Conservation (phyloP, 2,113 vertebrate genomes). For the Limanda limanda region DNA sequence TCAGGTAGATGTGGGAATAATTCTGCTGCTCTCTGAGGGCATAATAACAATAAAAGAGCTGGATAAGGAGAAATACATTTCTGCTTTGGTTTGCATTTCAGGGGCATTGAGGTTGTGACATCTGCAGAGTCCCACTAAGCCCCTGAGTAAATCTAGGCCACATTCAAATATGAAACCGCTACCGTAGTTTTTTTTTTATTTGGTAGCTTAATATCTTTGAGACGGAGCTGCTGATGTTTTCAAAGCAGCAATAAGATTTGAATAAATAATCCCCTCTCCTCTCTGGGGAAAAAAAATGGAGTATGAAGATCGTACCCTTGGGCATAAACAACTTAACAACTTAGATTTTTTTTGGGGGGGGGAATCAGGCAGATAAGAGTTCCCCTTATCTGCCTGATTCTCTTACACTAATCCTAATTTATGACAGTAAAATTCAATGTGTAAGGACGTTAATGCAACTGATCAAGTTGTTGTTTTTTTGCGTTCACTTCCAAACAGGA, state of each 20-base stretch:
- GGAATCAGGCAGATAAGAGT: too few relatives aligned
- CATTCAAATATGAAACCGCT: conserved; percentile 60
- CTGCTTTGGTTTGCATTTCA: conserved; percentile 40
- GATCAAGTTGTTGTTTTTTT: not conserved
- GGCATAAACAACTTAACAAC: conserved; percentile 67
- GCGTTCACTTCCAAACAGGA: conserved; percentile 16
- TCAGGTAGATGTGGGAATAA: not conserved
- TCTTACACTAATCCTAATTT: conserved; percentile 35
- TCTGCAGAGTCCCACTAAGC: conserved; percentile 38
- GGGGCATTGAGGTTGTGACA: conserved; percentile 50
- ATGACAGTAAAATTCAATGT: conserved; percentile 6
- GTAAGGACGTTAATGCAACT: not conserved
- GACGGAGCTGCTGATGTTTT: conserved; percentile 67
- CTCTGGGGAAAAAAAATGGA: conserved; percentile 43
- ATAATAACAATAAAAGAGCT: conserved; percentile 7
- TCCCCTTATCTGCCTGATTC: conserved; percentile 48
- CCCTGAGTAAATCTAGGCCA: conserved; percentile 56
- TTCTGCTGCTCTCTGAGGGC: conserved; percentile 21
- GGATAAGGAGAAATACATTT: conserved; percentile 12
- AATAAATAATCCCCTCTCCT: conserved; percentile 66
- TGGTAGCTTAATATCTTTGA: conserved; percentile 61
- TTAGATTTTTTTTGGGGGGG: conserved; percentile 39
- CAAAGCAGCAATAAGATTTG: conserved; percentile 68
- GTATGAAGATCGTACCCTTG: conserved; percentile 57
- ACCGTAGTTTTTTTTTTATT: conserved; percentile 37